Conservation (phyloP, 1,140 invertebrate species). For the Macrosteles quadrilineatus region DNA sequence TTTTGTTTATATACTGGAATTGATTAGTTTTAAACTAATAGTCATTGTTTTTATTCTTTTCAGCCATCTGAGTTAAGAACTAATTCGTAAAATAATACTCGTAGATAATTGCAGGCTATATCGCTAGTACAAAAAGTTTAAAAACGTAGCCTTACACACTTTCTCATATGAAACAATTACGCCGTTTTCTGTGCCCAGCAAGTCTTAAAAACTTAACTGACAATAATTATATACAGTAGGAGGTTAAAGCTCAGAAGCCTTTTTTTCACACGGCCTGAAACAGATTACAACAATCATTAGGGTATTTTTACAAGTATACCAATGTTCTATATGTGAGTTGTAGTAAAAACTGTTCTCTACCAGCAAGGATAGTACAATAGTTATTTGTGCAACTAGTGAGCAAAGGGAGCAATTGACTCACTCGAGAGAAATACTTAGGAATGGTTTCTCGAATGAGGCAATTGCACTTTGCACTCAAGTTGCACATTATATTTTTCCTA, state of each 20-base stretch:
- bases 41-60: background rate
- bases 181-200: background rate
- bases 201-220: conserved; percentile 1
- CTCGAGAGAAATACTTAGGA: too few relatives aligned
- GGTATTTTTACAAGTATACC: too few relatives aligned
- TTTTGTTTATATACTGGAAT: too few relatives aligned
- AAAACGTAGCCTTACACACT: conserved; percentile 2
- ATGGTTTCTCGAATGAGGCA: too few relatives aligned
- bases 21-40: too few relatives aligned
- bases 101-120: background rate
- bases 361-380: too few relatives aligned
- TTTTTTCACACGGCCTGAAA: background rate
- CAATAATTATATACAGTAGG: conserved; percentile 7
- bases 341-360: too few relatives aligned
- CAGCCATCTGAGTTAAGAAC: background rate
- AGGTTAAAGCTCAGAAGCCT: background rate
- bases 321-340: too few relatives aligned
- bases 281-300: background rate
- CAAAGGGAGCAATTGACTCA: too few relatives aligned
- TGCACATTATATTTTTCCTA: too few relatives aligned
- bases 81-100: background rate
- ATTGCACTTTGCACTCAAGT: too few relatives aligned
- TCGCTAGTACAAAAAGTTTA: background rate
- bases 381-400: too few relatives aligned
- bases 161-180: background rate